These are phyloP conservation scores for Drosophila obscura DNA, from an alignment of 1,140 invertebrate genomes.

Conservation along the genomic window DNA sequence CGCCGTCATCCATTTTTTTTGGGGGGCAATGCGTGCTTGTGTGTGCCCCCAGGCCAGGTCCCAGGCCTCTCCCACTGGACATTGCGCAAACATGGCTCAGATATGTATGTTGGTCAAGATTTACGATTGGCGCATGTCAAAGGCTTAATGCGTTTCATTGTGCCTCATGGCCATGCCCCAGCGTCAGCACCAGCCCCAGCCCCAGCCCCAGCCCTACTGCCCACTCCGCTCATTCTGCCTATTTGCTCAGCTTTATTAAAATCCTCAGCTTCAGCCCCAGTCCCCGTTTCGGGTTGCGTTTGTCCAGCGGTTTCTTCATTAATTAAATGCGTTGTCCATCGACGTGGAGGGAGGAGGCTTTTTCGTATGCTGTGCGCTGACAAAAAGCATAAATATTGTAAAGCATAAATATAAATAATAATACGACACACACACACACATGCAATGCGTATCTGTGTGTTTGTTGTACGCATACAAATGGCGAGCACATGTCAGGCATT, in stretches of 20 bases:
- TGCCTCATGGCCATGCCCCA: constrained; percentile 5
- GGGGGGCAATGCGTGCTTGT: not conserved
- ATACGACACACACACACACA: constrained; percentile 27
- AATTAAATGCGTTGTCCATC: constrained; percentile 73
- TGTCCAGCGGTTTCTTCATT: constrained; percentile 70
- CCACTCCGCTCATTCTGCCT: constrained; percentile 38
- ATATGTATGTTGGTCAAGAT: constrained; percentile 83
- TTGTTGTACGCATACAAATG: constrained; percentile 70
- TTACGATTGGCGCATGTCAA: constrained; percentile 83
- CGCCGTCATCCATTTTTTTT: constrained; percentile 60
- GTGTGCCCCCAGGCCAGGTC: not conserved
- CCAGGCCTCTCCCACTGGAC: not conserved
- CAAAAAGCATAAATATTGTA: constrained; percentile 80
- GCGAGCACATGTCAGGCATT: constrained; percentile 63
- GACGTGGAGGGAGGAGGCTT: constrained; percentile 24
- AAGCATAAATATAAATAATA: constrained; percentile 81
- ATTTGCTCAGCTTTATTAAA: constrained; percentile 76
- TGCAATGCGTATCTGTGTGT: constrained; percentile 22
- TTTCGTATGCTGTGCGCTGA: constrained; percentile 68
- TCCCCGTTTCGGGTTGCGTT: constrained; percentile 8
- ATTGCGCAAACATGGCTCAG: constrained; percentile 75
- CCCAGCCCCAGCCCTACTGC: not conserved
- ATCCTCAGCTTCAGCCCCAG: not conserved
- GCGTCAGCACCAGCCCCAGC: no score
- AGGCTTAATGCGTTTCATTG: constrained; percentile 69